phyloP scores from a whole-genome alignment of 2,797 vertebrate species.

The Eulemur rubriventer region DNA sequence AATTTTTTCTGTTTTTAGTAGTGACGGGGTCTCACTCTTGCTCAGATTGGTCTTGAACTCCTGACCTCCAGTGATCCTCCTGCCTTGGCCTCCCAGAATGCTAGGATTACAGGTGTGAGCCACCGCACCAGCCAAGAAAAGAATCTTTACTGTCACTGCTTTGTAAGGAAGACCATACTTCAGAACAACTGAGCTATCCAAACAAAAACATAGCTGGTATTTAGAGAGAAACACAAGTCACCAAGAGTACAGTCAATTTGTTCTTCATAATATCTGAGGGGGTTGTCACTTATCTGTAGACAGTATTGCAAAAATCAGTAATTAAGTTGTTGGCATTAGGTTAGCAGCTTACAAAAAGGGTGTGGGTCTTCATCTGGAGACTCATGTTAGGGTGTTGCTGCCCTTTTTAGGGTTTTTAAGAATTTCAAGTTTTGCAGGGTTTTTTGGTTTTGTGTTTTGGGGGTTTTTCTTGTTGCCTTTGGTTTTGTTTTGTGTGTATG shows the following conservation, averaged over 20 bases:
- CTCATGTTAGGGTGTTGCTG: background rate
- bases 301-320: constrained; percentile 3
- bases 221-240: background rate
- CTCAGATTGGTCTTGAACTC: too few relatives aligned
- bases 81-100: too few relatives aligned
- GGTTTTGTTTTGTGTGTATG: background rate
- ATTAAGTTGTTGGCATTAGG: background rate
- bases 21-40: too few relatives aligned
- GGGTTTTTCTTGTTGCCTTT: background rate
- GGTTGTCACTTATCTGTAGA: background rate
- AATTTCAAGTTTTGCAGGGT: background rate
- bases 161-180: background rate
- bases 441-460: background rate
- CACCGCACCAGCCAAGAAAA: background rate
- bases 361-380: background rate
- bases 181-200: background rate
- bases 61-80: too few relatives aligned
- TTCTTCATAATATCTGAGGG: background rate
- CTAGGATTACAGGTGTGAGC: too few relatives aligned
- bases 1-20: too few relatives aligned
- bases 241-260: background rate
- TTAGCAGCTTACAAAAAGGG: background rate
- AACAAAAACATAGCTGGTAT: background rate
- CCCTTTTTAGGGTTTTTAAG: background rate
- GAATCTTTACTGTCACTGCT: constrained; percentile 1